Base-by-base conservation (phyloP, 2,113 vertebrate genomes). In the Takifugu flavidus region DNA sequence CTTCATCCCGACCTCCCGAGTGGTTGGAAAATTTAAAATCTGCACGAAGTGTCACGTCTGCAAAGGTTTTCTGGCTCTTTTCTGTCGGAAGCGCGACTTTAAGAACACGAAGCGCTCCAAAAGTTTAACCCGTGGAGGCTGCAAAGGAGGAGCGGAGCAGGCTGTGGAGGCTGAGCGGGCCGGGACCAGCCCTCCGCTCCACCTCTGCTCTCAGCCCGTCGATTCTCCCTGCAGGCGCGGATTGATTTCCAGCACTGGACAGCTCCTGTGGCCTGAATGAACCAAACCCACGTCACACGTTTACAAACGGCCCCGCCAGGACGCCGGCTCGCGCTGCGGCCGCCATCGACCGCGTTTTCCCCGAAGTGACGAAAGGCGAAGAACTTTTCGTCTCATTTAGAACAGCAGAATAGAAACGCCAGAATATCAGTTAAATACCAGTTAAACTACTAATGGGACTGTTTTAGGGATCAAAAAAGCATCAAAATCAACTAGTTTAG, bases 171-270 rank as follows among this genome's bases (percentile, higher is more conserved):
- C 20, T 20, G 20, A 20, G 20, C 20, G 20, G 20, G 20, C 20
- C 20, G 20, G 20, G 20, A 20, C 20, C 20, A 20, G 20, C 52
- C 6, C 12, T 44, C 53, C 31, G 15, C 42, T 11, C 5, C 8
- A 10, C 15, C 14, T 39, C 49, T 6, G 1, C 56, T 63, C 74
- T 39, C 58, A 20, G 52, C 68, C 74, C 79, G 75, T 84, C 64
- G 56, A 84, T 82, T 85, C 69, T 83, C 70, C 77, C 82, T 79
- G 65, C 75, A 78, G 84, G 84, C 56, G 68, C 46, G 59, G 68
- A 86, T 87, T 79, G 83, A 89, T 84, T 86, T 86, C 72, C 80
- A 87, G 87, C 74, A 89, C 83, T 74, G 83, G 85, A 89, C 77
- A 82, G 84, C 75, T 87, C 85, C 80, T 29, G 59, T 79, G 77